A percentile compares a stretch with the other conserved stretches of the same genome.
phyloP scores from a whole-genome alignment of 2,888 invertebrate genomes.

The Chymomyza procnemis region DNA sequence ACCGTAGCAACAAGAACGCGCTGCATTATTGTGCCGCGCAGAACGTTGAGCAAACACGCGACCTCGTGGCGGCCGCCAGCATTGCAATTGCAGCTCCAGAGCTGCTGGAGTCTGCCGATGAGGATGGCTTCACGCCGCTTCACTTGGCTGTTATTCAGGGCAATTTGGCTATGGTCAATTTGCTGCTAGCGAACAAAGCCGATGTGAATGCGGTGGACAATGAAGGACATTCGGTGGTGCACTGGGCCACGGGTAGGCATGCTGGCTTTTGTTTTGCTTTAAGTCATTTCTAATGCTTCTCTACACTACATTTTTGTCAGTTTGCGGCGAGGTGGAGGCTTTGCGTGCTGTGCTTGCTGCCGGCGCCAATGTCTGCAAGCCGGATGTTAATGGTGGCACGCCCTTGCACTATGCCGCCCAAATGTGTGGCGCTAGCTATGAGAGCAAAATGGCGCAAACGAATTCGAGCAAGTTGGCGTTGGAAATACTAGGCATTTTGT shows the following conservation, averaged over 20 bases:
- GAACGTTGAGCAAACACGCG: conserved; percentile 65
- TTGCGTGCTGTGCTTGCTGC: conserved; percentile 89
- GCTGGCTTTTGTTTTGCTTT: neutral
- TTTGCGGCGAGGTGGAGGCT: conserved; percentile 95
- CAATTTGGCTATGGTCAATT: conserved; percentile 90
- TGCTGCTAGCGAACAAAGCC: conserved; percentile 91
- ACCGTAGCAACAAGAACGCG: conserved; percentile 90
- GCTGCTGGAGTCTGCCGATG: conserved; percentile 90
- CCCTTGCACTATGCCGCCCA: conserved; percentile 98
- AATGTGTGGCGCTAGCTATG: conserved; percentile 92
- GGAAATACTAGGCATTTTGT: conserved; percentile 87
- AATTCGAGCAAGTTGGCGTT: conserved; percentile 76
- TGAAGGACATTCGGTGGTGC: conserved; percentile 96
- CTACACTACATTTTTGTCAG: conserved; percentile 80
- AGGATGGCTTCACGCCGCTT: conserved; percentile 96
- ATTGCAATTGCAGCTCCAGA: conserved; percentile 93
- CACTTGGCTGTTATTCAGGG: conserved; percentile 97
- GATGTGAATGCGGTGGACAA: conserved; percentile 94
- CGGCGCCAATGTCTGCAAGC: conserved; percentile 91
- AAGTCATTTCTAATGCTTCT: neutral
- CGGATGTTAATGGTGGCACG: conserved; percentile 96
- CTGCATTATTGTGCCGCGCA: conserved; percentile 92
- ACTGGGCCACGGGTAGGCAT: conserved; percentile 96
- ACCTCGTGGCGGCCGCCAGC: conserved; percentile 83
- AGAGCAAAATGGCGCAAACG: conserved; percentile 78